These are phyloP conservation scores for Agelas oroides DNA, from an alignment of 37 sponge, comb jelly and placozoan species.

Conservation along the genomic window DNA sequence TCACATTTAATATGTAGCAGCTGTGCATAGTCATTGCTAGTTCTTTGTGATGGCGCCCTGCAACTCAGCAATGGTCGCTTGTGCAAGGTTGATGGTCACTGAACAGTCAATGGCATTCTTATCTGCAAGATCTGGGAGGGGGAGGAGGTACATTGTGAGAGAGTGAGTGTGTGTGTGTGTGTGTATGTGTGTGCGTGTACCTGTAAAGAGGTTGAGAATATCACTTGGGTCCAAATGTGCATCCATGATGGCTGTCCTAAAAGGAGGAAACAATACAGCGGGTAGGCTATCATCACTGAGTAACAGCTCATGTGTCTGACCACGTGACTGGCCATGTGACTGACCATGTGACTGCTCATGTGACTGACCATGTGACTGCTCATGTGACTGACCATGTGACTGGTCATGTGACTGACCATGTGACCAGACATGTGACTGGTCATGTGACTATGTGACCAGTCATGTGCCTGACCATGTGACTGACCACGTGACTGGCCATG, in stretches of 20 bases:
- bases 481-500: too few relatives aligned
- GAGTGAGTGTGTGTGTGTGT: background rate
- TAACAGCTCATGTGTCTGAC: too few relatives aligned
- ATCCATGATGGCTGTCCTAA: conserved; percentile 86
- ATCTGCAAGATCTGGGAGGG: conserved; percentile 51
- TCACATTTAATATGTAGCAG: too few relatives aligned
- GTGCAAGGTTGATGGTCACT: conserved; percentile 16
- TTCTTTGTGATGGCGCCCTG: conserved; percentile 28
- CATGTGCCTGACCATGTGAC: too few relatives aligned
- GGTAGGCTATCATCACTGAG: too few relatives aligned
- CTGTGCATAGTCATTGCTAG: background rate
- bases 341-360: too few relatives aligned
- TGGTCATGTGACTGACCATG: too few relatives aligned
- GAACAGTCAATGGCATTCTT: conserved; percentile 34
- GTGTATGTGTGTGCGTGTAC: background rate
- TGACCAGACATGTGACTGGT: too few relatives aligned
- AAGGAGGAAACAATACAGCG: background rate
- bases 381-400: too few relatives aligned
- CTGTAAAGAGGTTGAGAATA: conserved; percentile 88
- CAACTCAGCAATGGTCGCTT: conserved; percentile 9
- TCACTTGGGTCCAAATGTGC: conserved; percentile 90
- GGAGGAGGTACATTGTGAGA: too few relatives aligned
- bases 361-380: conserved; percentile 21
- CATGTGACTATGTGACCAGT: too few relatives aligned
- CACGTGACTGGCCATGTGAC: too few relatives aligned